Evolutionary conservation across 1,140 invertebrate genomes (phyloP).

Genomic region (Drosophila lacertosa): DNA sequence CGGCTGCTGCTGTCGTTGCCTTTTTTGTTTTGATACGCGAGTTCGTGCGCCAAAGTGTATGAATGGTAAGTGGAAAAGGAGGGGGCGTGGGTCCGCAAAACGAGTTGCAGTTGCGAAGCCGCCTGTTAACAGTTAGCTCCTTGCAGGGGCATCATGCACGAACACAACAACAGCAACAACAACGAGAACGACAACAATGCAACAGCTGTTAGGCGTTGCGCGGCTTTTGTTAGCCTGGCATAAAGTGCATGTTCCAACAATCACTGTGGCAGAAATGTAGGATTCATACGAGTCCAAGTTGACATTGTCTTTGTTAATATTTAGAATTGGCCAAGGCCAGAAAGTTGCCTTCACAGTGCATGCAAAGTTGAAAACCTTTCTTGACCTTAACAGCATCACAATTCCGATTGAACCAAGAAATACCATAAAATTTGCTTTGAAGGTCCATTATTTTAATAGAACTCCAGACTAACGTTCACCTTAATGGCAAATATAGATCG

Average conservation of each 20-base stretch:
- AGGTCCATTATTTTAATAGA: slow-evolving; percentile 15
- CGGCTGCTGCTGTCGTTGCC: slow-evolving; percentile 19
- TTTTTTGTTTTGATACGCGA: slow-evolving; percentile 76
- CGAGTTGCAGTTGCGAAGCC: slow-evolving; percentile 53
- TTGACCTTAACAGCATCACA: neutral
- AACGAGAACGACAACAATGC: slow-evolving; percentile 13
- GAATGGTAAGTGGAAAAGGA: slow-evolving; percentile 35
- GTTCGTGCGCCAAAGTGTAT: slow-evolving; percentile 67
- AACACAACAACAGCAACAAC: neutral
- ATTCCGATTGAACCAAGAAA: neutral
- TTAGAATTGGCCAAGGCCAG: neutral
- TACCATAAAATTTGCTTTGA: slow-evolving; percentile 3
- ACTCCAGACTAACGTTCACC: neutral
- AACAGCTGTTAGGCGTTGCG: slow-evolving; percentile 38
- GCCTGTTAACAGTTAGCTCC: slow-evolving; percentile 30
- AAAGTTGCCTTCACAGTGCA: neutral
- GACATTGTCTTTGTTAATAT: neutral
- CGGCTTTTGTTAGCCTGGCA: slow-evolving; percentile 5
- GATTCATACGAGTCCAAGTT: neutral
- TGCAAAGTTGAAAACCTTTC: neutral
- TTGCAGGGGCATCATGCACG: slow-evolving; percentile 18
- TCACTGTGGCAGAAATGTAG: neutral
- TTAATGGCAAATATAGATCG: neutral
- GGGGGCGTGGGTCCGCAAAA: slow-evolving; percentile 29
- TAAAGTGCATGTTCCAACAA: slow-evolving; percentile 4